These are phyloP conservation scores for Tetragonula carbonaria DNA, from an alignment of 2,888 invertebrate genomes.

Conservation along the genomic window DNA sequence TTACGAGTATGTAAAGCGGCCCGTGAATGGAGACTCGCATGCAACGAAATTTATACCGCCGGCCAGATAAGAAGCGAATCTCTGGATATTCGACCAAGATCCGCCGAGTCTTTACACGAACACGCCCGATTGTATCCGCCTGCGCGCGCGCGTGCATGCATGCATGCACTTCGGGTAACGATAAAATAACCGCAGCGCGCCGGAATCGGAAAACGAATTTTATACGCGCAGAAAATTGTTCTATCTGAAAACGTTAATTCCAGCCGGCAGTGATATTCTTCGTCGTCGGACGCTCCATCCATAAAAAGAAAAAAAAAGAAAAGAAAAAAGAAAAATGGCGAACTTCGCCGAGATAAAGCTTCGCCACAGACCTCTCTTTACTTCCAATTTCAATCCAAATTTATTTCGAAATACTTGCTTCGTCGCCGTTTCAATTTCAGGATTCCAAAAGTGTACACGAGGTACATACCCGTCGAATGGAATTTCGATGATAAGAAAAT, in stretches of 20 bases:
- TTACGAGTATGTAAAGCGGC: conserved; percentile 56
- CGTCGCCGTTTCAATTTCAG: conserved; percentile 41
- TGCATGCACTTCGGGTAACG: conserved; percentile 27
- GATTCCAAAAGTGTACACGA: not conserved
- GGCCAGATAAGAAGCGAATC: conserved; percentile 57
- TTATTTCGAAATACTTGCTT: not conserved
- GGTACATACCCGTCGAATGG: not conserved
- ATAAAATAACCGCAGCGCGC: conserved; percentile 46
- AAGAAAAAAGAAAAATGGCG: conserved; percentile 25
- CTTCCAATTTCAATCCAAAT: not conserved
- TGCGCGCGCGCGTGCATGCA: not conserved
- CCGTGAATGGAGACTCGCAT: conserved; percentile 51
- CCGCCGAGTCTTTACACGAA: not conserved
- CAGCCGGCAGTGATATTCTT: conserved; percentile 16
- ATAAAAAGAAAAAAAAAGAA: conserved; percentile 27
- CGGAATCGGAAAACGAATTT: conserved; percentile 49
- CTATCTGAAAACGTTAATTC: conserved; percentile 53
- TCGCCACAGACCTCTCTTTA: not conserved
- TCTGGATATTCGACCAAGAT: conserved; percentile 48
- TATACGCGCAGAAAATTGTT: conserved; percentile 51
- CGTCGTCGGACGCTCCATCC: conserved; percentile 17
- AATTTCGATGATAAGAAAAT: not conserved
- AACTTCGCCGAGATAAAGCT: conserved; percentile 48
- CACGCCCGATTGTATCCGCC: too few species aligned
- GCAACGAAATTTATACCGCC: conserved; percentile 57